Base-by-base conservation (phyloP, 2,888 invertebrate species). In the Formica aserva region DNA sequence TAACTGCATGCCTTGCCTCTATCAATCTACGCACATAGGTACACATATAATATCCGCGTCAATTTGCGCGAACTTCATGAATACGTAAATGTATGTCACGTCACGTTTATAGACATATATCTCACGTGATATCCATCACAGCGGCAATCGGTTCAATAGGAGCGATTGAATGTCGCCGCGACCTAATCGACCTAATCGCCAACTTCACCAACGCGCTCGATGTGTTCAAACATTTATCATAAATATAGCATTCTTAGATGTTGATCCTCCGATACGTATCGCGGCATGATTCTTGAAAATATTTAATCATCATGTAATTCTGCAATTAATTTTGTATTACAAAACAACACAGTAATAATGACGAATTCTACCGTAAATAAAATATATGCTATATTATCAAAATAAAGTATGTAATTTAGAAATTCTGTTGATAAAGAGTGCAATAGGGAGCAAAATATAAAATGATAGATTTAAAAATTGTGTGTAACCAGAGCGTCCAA, bases 11-110 rank as follows among this genome's bases (percentile, higher is more conserved):
- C 35, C 69, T 6, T 35, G 52, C 52, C 26, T 48, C 15, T 57
- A 78, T 78, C 45, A 66, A 26, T 55, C 8, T 15, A 45, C 60
- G 15, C 41, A 45, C 32, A 45, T 11, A 48, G 15, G 18, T 18
- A 22, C 62, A 62, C 1, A 52, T 3, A 32, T 45, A 26, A 60
- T 8, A 26, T 45, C 45, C 41, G 6, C 22, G 60, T 67, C 71
- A 80, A 80, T 48, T 69, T 48, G 18, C 45, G 18, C 48, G 6
- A 60, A 71, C 69, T 62, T 69, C 45, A 48, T 71, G 67, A 78
- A 67, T 57, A 57, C 41, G 22, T 60, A 60, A 71, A 80, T 71
- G 45, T 78, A 35, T 69, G 55, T 18, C 22, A 22, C 29, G 60
- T 45, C 45, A 45, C 22, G 48, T 71, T 65, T 62, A 35, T 35